Conservation (phyloP, 92 coral and sea anemone genomes). For the Palythoa grandis region DNA sequence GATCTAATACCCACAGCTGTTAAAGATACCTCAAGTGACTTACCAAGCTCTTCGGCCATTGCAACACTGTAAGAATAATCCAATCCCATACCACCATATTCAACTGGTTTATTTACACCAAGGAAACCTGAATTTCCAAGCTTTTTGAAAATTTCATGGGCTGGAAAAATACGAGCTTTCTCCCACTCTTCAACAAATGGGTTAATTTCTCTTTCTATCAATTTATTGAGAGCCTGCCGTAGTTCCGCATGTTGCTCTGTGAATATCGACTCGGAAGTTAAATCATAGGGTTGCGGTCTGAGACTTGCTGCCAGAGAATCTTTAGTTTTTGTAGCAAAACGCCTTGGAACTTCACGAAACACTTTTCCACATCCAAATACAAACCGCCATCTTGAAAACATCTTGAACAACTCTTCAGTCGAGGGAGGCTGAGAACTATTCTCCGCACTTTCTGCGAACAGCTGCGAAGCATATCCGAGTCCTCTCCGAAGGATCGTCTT, state of each 20-base stretch:
- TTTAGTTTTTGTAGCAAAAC: conserved; percentile 53
- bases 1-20: too few relatives aligned
- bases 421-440: background rate
- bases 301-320: conserved; percentile 51
- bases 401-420: conserved; percentile 3
- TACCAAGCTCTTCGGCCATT: conserved; percentile 97
- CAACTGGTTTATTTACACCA: conserved; percentile 92
- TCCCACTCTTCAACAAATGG: conserved; percentile 99
- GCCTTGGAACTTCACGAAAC: conserved; percentile 61
- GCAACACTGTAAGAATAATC: conserved; percentile 97
- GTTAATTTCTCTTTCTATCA: conserved; percentile 94
- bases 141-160: conserved; percentile 93
- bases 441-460: too few relatives aligned
- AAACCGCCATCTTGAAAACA: conserved; percentile 58
- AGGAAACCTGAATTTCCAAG: conserved; percentile 93
- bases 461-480: background rate
- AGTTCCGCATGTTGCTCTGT: conserved; percentile 88
- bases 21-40: background rate
- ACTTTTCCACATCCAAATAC: background rate
- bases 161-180: conserved; percentile 84
- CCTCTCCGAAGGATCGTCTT: background rate
- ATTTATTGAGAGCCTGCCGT: conserved; percentile 79
- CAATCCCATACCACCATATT: conserved; percentile 94
- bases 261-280: conserved; percentile 82
- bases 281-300: conserved; percentile 78